Evolutionary conservation across 2,888 invertebrate species (phyloP), one percentile per base, ranked within the genome.

Genomic region (Sisyra nigra): DNA sequence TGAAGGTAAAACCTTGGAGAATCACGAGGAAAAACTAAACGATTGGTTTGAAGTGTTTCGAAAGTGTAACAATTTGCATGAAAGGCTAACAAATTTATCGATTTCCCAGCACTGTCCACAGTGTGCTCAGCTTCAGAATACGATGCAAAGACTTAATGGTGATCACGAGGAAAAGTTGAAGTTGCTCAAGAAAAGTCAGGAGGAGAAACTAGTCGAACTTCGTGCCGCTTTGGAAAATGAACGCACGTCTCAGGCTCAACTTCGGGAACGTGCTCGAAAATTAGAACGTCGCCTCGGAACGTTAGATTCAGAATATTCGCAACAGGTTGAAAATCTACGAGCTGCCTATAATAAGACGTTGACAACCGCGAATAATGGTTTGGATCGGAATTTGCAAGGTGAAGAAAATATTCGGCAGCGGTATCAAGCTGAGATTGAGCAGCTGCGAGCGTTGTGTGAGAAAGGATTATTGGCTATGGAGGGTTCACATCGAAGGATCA

Each of bases 381-480:
- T 67, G 49, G 71, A 70, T 58, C 74, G 74, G 43, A 76, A 76
- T 54, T 69, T 67, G 11, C 67, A 68, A 40, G 69, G 68, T 10
- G 73, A 72, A 49, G 71, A 69, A 41, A 70, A 76, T 40, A 73
- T 80, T 49, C 69, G 80, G 42, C 76, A 74, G 54, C 72, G 82
- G 46, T 86, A 86, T 61, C 85, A 87, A 62, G 75, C 79, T 36
- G 88, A 89, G 66, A 84, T 91, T 54, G 87, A 88, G 59, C 87
- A 88, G 60, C 67, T 91, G 47, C 72, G 82, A 53, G 72, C 80
- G 49, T 69, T 92, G 44, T 88, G 88, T 59, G 91, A 92, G 63
- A 88, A 89, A 60, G 92, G 92, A 35, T 70, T 92, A 50, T 70
- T 84, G 52, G 86, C 88, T 31, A 87, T 89, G 84, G 89, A 91